Conservation (phyloP, 2,888 invertebrate species). For the Beris chalybata region DNA sequence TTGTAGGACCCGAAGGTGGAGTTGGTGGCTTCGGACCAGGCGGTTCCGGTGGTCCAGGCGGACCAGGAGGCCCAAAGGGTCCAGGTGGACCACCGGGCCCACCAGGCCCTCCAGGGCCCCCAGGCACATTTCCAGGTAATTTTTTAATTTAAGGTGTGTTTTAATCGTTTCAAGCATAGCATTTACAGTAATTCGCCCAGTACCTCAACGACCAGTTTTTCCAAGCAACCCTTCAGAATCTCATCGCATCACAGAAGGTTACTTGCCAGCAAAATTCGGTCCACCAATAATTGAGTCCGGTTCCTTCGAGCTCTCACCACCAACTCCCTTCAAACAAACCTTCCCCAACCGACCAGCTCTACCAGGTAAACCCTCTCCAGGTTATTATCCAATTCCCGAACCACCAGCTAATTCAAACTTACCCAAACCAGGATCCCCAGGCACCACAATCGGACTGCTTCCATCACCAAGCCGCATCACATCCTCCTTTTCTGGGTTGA, state of each 20-base stretch:
- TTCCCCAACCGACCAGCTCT: slow-evolving; percentile 38
- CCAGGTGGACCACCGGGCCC: slow-evolving; percentile 48
- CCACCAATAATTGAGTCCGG: slow-evolving; percentile 24
- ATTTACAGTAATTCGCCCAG: slow-evolving; percentile 17
- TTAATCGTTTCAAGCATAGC: neutral
- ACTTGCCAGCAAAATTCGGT: slow-evolving; percentile 18
- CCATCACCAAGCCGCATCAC: slow-evolving; percentile 56
- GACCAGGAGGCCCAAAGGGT: slow-evolving; percentile 41
- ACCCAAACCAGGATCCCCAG: slow-evolving; percentile 45
- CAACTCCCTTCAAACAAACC: slow-evolving; percentile 5
- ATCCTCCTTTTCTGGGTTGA: slow-evolving; percentile 43
- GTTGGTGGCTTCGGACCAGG: slow-evolving; percentile 30
- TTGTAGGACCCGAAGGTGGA: slow-evolving; percentile 54
- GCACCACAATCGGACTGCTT: slow-evolving; percentile 54
- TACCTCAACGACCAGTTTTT: slow-evolving; percentile 43
- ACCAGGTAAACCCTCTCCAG: slow-evolving; percentile 42
- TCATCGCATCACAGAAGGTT: slow-evolving; percentile 20
- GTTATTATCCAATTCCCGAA: slow-evolving; percentile 41
- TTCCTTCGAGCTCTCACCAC: slow-evolving; percentile 40
- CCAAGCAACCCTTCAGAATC: slow-evolving; percentile 41
- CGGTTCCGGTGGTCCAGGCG: slow-evolving; percentile 46
- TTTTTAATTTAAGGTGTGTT: slow-evolving; percentile 58
- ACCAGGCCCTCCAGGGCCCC: slow-evolving; percentile 49
- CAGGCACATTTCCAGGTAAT: slow-evolving; percentile 35
- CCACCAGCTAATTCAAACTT: slow-evolving; percentile 46